Base-by-base conservation (phyloP, 2,113 vertebrate species). In the Oceanites oceanicus region DNA sequence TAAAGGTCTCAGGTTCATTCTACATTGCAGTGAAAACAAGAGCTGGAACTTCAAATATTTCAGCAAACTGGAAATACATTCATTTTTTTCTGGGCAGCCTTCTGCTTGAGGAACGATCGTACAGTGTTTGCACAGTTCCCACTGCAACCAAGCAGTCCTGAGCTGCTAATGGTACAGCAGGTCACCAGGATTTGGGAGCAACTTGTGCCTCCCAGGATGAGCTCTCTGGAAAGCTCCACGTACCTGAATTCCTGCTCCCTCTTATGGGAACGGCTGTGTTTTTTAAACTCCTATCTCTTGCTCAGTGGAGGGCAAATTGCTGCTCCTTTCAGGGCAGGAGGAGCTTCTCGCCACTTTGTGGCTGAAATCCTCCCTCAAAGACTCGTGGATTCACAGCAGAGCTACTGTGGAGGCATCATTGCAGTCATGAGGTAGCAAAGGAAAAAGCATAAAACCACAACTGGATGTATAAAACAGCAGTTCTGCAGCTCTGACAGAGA, bases 111-210 rank as follows among this genome's bases (percentile, higher is more conserved):
- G 36, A 71, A 52, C 8, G 1, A 34, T 38, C 14, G 11, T 4
- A 12, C 21, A 1, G 2, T 7, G 5, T 44, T 38, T 77, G 36
- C 34, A 34, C 29, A 47, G 65, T 34, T 36, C 40, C 52, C 52
- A 47, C 4, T 2, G 1, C 21, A 53, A 8, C 19, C 10, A 2
- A 42, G 50, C 2, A 3, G 23, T 83, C n/a, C 71, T 55, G 2
- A 3, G 1, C 3, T 62, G 67, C 38, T 55, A 65, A 0, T 2
- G 4, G 7, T 19, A 14, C 23, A 53, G 13, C 18, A 40, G 32
- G 7, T n/a, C n/a, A 21, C n/a, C 12, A 21, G 34, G 47, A 23
- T n/a, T 8, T 72, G 30, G 42, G 79, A 71, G 11, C 1, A 0
- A 20, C 5, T 21, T 32, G 10, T 55, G 34, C 34, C 27, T 83